phyloP scores from a whole-genome alignment of 2,888 invertebrate genomes.

The Branchinecta sandiegonensis region DNA sequence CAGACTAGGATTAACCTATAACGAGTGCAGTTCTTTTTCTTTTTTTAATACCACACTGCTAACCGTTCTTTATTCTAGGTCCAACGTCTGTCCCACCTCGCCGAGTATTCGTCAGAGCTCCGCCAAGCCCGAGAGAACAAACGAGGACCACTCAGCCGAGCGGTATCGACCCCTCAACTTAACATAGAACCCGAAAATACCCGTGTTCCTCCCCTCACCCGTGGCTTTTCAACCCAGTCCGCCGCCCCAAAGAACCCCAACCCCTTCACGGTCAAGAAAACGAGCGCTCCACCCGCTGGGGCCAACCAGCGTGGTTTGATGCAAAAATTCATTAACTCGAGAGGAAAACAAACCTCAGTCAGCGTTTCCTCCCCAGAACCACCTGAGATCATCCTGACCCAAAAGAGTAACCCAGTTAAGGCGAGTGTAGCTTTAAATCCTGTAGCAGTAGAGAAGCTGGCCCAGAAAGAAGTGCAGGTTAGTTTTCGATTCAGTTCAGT shows the following conservation, averaged over 20 bases:
- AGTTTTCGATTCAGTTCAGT: background rate
- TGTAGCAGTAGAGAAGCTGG: background rate
- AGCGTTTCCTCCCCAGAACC: background rate
- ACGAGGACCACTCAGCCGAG: background rate
- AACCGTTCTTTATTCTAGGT: slow-evolving; percentile 25
- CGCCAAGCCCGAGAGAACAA: slow-evolving; percentile 23
- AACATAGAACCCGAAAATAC: slow-evolving; percentile 30
- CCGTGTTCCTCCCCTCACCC: slow-evolving; percentile 23
- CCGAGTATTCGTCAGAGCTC: slow-evolving; percentile 26
- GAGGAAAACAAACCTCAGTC: slow-evolving; percentile 45
- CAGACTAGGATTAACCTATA: no score
- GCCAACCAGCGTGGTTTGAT: slow-evolving; percentile 59
- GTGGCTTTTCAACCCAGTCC: slow-evolving; percentile 23
- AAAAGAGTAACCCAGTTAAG: background rate
- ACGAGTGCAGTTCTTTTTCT: no score
- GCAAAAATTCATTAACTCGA: slow-evolving; percentile 67
- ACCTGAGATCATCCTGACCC: background rate
- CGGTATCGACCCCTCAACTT: slow-evolving; percentile 26
- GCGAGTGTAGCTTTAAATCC: background rate
- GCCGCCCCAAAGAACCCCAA: slow-evolving; percentile 13
- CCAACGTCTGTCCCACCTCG: slow-evolving; percentile 28
- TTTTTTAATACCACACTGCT: no score
- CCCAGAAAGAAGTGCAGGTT: background rate
- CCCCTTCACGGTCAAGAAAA: slow-evolving; percentile 20
- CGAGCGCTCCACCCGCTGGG: slow-evolving; percentile 18